Conservation (phyloP, 1,140 invertebrate species). For the Archivesica marissinica region DNA sequence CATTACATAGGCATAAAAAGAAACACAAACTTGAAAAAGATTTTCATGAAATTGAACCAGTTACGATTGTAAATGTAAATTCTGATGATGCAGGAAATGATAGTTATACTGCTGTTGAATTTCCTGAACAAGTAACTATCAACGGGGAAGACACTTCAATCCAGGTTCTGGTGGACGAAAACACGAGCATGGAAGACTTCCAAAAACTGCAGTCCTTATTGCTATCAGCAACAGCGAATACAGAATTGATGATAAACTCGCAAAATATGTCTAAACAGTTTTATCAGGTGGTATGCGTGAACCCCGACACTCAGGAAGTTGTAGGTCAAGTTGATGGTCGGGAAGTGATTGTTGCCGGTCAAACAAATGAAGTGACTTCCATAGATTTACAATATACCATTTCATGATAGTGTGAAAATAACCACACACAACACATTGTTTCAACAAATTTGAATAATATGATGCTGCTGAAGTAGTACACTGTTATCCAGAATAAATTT, state of each 20-base stretch:
- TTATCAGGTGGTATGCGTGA: slow-evolving; percentile 36
- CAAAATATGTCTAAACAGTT: slow-evolving; percentile 9
- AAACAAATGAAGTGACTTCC: neutral
- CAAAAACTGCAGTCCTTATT: slow-evolving; percentile 49
- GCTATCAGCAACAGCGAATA: slow-evolving; percentile 38
- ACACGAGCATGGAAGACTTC: slow-evolving; percentile 7
- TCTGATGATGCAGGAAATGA: neutral
- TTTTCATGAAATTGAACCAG: slow-evolving; percentile 54
- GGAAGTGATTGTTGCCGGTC: slow-evolving; percentile 37
- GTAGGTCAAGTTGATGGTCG: slow-evolving; percentile 18
- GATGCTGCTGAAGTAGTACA: no score
- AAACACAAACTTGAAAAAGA: slow-evolving; percentile 82
- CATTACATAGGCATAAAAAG: slow-evolving; percentile 79
- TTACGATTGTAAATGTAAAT: neutral
- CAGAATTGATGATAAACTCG: neutral
- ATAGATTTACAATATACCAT: slow-evolving; percentile 3
- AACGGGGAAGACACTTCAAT: slow-evolving; percentile 16
- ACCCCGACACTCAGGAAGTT: slow-evolving; percentile 53
- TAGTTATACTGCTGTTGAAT: neutral
- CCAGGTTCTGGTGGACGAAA: slow-evolving; percentile 29
- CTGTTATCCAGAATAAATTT: no score
- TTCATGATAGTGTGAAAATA: neutral
- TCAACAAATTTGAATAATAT: no score
- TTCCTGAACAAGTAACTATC: neutral
- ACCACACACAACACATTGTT: no score